Base-by-base conservation (phyloP, 2,113 vertebrate species). In the Xiphias gladius region DNA sequence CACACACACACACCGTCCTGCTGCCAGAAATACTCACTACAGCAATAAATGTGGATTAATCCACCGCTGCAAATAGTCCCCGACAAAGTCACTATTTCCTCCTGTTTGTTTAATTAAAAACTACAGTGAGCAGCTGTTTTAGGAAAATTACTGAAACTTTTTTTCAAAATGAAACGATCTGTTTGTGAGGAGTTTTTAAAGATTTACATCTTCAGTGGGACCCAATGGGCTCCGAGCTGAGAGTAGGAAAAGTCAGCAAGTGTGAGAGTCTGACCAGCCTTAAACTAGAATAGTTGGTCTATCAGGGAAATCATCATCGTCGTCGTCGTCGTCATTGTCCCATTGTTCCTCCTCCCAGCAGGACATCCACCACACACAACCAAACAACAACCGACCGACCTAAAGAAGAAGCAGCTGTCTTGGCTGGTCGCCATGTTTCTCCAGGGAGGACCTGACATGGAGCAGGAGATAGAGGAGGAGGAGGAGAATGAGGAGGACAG, bases 401-500 rank as follows among this genome's bases (percentile, higher is more conserved):
- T 81, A 64, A 89, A 89, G 88, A 87, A 68, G 85, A 81, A 91
- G 91, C 89, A 90, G 91, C 89, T 92, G 91, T 81, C 83, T 82
- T 92, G 91, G 91, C 88, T 58, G 7, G 78, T 63, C 58, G 91
- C 87, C 91, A 92, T 63, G 59, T 84, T 89, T 80, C 91, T 92
- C 87, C 80, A 83, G 91, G 87, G 89, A 84, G 58, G 73, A 89
- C 87, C 80, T 88, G 80, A 87, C 86, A 90, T 62, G 48, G 75
- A 89, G 80, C 65, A 90, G 83, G 77, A 88, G 78, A 67, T 5
- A 24, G 50, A 76, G 65, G 58, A 81, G 24, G 57, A 73, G 37
- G 48, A 74, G 5, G 28, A 81, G 12, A 54, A 75, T 24, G 73
- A 76, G 55, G 81, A 65, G 24, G 65, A 75, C 19, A 57, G 55